Conservation (phyloP, 2,797 vertebrate species). For the Manis pentadactyla region DNA sequence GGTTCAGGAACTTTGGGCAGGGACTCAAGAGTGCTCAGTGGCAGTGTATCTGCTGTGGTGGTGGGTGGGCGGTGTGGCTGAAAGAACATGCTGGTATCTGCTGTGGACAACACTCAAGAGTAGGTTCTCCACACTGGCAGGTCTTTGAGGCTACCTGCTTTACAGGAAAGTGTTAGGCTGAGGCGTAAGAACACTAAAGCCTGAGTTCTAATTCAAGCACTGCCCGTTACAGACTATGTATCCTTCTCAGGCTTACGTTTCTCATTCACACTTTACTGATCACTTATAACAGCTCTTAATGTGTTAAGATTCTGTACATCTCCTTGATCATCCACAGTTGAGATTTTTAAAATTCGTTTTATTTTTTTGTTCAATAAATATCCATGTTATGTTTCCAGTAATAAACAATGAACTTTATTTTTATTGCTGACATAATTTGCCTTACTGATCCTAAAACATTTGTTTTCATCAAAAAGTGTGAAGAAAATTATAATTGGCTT, state of each 20-base stretch:
- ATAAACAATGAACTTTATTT: not conserved
- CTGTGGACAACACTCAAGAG: not conserved
- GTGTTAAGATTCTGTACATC: not conserved
- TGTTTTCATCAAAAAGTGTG: conserved; percentile 28
- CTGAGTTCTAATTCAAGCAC: not conserved
- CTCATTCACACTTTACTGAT: not conserved
- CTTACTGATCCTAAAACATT: not conserved
- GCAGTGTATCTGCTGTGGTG: not conserved
- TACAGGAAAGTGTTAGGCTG: not conserved
- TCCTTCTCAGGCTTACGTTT: not conserved
- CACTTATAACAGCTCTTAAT: not conserved
- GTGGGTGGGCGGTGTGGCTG: too few species aligned
- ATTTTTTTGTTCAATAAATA: conserved; percentile 16
- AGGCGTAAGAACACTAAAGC: not conserved
- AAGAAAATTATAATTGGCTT: conserved; percentile 27
- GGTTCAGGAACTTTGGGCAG: not conserved
- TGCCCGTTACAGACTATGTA: not conserved
- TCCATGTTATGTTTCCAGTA: not conserved
- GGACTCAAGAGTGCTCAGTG: not conserved
- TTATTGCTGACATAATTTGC: not conserved
- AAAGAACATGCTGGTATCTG: not conserved
- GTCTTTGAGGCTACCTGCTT: not conserved
- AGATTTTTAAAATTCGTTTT: not conserved
- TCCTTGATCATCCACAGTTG: not conserved
- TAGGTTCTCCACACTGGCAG: not conserved